Conservation (phyloP, 2,797 vertebrate genomes). For the Aphelocoma californica region DNA sequence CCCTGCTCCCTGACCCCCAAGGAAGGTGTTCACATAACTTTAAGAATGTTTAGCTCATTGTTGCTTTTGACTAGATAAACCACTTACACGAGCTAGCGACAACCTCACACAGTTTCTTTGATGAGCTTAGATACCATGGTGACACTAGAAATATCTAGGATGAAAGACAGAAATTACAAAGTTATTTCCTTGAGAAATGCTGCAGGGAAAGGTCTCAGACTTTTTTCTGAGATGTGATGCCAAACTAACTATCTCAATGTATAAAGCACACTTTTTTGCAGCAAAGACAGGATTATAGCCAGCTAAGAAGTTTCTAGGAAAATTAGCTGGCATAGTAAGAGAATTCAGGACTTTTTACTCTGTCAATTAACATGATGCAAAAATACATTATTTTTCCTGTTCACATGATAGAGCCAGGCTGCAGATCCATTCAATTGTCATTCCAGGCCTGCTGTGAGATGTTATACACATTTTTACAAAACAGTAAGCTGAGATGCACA, state of each 20-base stretch:
- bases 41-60: background rate
- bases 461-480: constrained; percentile 13
- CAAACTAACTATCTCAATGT: background rate
- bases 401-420: background rate
- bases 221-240: background rate
- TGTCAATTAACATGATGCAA: background rate
- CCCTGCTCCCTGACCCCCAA: background rate
- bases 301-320: background rate
- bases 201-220: background rate
- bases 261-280: background rate
- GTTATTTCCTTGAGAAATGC: background rate
- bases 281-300: background rate
- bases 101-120: background rate
- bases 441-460: constrained; percentile 5
- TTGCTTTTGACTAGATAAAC: constrained; percentile 6
- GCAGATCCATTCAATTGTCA: background rate
- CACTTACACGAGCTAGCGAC: background rate
- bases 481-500: background rate
- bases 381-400: background rate
- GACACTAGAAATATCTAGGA: constrained; percentile 17
- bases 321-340: background rate
- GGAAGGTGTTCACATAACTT: background rate
- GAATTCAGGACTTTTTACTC: background rate
- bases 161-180: constrained; percentile 15
- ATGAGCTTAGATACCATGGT: constrained; percentile 13